Evolutionary conservation across 2,797 vertebrate species (phyloP), one percentile per base, ranked within the genome.

Genomic region (Premnoplex brunnescens): DNA sequence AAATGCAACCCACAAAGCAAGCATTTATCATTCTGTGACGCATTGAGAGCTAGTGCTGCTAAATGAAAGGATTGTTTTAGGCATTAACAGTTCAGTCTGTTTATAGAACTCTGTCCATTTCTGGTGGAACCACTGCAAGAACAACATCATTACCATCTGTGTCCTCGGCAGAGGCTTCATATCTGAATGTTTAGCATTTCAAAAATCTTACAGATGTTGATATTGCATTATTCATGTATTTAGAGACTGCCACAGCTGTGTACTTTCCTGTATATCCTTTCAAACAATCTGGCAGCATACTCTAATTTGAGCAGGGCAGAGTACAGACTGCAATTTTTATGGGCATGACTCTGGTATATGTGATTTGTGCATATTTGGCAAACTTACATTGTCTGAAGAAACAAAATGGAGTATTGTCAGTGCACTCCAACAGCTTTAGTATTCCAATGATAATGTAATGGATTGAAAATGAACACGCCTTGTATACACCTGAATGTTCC

Each of bases 141-240:
- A 76, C 75, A 89, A 14, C 71, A 96, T 64, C 73, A 43, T 74
- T 85, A 60, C 91, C 94, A 95, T 97, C 94, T 97, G 96, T 86
- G 75, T 87, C 75, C 79, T 92, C 59, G 7, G 62, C 78, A 97
- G 75, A 96, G 71, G 90, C 85, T 95, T 93, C 91, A 46, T 73
- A 95, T 89, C 85, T 86, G 72, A 85, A 49, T 21, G 21, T 85
- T 97, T 95, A 97, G 93, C 95, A 94, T 96, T 97, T 96, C 81
- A 83, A 96, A 97, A 96, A 93, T 93, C 75, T 82, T 97, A 83
- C 95, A 97, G 89, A 97, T 97, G 96, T 96, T 96, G 91, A 75
- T 96, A 88, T 26, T 97, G 92, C 92, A 96, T 97, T 95, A 97
- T 97, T 97, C 96, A 96, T 96, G 79, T 62, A 30, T 85, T 91